A percentile compares a stretch with the other conserved stretches of the same genome.
Evolutionary conservation across 2,888 invertebrate genomes (phyloP).

Genomic region (Tetropium fuscum): DNA sequence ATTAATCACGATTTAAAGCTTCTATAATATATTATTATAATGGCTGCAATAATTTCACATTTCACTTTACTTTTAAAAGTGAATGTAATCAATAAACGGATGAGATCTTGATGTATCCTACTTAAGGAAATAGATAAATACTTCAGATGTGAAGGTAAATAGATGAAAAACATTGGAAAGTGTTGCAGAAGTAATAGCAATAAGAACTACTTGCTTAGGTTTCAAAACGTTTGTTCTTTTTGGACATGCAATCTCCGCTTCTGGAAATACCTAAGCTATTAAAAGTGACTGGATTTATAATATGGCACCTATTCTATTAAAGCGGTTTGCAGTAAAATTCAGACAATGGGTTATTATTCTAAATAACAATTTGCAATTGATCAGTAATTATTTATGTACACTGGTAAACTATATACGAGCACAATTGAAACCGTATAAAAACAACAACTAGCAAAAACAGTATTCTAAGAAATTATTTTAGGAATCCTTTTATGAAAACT

Average conservation of each 20-base stretch:
- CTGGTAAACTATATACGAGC: no score
- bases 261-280: no score
- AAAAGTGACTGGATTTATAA: no score
- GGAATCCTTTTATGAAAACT: no score
- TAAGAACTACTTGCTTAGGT: no score
- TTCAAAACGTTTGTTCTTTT: no score
- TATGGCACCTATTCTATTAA: background rate
- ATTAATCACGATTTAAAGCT: conserved; percentile 12
- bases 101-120: background rate
- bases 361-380: conserved; percentile 3
- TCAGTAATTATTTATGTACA: no score
- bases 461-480: no score
- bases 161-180: conserved; percentile 14
- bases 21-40: background rate
- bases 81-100: background rate
- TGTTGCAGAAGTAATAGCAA: background rate
- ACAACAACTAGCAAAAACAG: no score
- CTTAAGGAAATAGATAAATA: background rate
- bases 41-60: conserved; percentile 1
- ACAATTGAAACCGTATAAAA: no score
- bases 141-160: background rate
- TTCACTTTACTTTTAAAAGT: conserved; percentile 7
- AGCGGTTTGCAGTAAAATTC: background rate
- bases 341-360: background rate
- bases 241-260: no score